Conservation (phyloP, 2,888 invertebrate species). For the Amiota minor region DNA sequence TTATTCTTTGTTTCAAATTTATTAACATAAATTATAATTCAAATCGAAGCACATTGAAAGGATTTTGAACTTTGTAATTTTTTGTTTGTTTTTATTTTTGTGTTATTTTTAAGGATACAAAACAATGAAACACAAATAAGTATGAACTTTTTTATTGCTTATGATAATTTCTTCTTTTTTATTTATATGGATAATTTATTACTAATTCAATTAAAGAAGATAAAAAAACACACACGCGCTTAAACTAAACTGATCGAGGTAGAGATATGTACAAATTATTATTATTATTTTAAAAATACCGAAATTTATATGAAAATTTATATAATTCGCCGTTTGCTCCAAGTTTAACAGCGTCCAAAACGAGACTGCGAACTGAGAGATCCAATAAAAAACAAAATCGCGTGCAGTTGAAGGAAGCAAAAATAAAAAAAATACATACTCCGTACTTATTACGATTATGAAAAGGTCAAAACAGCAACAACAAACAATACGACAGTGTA, state of each 20-base stretch:
- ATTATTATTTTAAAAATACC: too few species aligned
- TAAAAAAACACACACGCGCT: conserved; percentile 2
- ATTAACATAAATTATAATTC: conserved; percentile 45
- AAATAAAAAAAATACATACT: neutral
- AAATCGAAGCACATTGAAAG: conserved; percentile 19
- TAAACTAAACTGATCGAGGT: too few species aligned
- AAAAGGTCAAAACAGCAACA: conserved; percentile 53
- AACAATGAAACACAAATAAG: neutral
- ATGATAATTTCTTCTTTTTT: neutral
- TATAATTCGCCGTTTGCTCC: too few species aligned
- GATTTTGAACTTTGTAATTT: conserved; percentile 7
- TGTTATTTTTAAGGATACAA: neutral
- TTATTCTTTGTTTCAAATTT: conserved; percentile 42
- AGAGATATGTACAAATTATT: too few species aligned
- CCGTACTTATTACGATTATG: conserved; percentile 33
- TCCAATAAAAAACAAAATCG: too few species aligned
- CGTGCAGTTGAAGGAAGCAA: too few species aligned
- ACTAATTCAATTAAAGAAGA: conserved; percentile 7
- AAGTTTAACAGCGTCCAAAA: too few species aligned
- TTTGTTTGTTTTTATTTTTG: neutral
- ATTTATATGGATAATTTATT: conserved; percentile 11
- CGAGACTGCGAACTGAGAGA: too few species aligned
- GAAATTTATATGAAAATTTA: too few species aligned
- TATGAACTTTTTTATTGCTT: conserved; percentile 12
- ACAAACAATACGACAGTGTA: conserved; percentile 29